These are phyloP conservation scores for Oreonectes daqikongensis DNA, from an alignment of 2,797 vertebrate species.

Conservation along the genomic window DNA sequence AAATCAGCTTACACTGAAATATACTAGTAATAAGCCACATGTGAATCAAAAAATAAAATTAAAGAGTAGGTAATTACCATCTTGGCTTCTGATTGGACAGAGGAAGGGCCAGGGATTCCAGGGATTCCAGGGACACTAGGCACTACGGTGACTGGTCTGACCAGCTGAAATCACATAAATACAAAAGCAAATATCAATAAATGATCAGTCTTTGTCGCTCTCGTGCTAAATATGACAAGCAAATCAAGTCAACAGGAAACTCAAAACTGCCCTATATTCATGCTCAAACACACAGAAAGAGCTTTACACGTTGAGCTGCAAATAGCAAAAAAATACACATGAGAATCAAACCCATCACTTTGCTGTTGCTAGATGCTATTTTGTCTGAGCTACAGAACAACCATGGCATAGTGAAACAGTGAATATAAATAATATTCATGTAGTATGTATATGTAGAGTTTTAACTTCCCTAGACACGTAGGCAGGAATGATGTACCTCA, in stretches of 20 bases:
- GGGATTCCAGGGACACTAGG: constrained; percentile 97
- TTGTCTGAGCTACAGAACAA: too few species aligned
- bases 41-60: constrained; percentile 19
- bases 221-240: not conserved
- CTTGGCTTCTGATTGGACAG: constrained; percentile 96
- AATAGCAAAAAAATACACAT: too few species aligned
- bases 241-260: not conserved
- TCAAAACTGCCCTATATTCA: not conserved
- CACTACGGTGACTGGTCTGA: constrained; percentile 99
- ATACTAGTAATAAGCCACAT: not conserved
- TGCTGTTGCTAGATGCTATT: too few species aligned
- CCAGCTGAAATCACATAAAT: constrained; percentile 81
- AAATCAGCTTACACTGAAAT: constrained; percentile 26
- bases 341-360: too few species aligned
- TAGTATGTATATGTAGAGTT: too few species aligned
- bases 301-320: too few species aligned
- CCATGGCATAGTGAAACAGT: too few species aligned
- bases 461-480: too few species aligned
- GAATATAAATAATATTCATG: too few species aligned
- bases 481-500: too few species aligned
- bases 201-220: constrained; percentile 64
- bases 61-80: constrained; percentile 81
- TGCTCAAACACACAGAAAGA: too few species aligned
- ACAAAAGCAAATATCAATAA: constrained; percentile 68
- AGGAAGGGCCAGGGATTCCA: constrained; percentile 97